Base-by-base conservation (phyloP, 2,797 vertebrate genomes). In the Peromyscus eremicus region DNA sequence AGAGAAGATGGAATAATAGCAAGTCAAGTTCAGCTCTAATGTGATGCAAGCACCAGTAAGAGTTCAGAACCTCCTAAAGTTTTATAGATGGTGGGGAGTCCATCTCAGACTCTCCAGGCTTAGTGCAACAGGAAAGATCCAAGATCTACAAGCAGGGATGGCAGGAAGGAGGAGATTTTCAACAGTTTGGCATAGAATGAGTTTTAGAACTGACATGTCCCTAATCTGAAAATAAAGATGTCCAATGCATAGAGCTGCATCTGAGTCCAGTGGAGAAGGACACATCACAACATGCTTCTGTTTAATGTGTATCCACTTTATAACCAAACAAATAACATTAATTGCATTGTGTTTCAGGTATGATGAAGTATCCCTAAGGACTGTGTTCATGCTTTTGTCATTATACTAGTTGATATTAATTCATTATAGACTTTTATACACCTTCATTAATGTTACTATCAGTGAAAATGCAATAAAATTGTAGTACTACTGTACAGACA, bases 401-500 rank as follows among this genome's bases (percentile, higher is more conserved):
- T 93, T 96, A 70, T 89, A 91, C 66, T 46, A 89, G 70, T 76
- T 34, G 37, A 17, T 40, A 71, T 70, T 97, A 94, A 96, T 68
- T 95, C 17, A 86, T 92, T 84, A 11, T 64, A 25, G n/a, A 81
- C 92, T 43, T 17, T 96, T 94, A 95, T 81, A 96, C 25, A 25
- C 92, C 97, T 92, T 82, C 0, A 2, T 0, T 14, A 97, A 96
- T 73, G 34, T 80, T 97, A 97, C 79, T 87, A 89, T 73, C 43
- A 84, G 75, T 29, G 11, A 97, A 98, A 97, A 96, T 68, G 34
- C 70, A 80, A 76, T 95, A 88, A 84, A 55, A n/a, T 37, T 70
- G 40, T 82, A 96, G 97, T 68, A 25, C 75, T 70, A 4, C 94
- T 95, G 81, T 94, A 89, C 57, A 75, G 96, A 94, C 97, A 98